Base-by-base conservation (phyloP, 2,888 invertebrate species). In the Cryptus armator region DNA sequence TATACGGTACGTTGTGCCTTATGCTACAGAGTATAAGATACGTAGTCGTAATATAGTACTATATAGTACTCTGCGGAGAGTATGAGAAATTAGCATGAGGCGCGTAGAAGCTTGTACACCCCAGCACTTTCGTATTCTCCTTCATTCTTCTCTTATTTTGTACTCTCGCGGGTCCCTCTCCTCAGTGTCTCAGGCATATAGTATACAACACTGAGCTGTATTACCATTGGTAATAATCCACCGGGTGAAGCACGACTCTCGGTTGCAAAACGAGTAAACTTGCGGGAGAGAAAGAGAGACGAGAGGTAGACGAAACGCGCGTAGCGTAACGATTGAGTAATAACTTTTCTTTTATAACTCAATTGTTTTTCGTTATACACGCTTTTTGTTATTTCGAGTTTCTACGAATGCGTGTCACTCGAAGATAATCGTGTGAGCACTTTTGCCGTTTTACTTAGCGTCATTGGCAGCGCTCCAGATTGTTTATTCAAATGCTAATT, bases 101-200 rank as follows among this genome's bases (percentile, higher is more conserved):
- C 82, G 82, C 84, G 82, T 83, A 86, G 64, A 85, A 81, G 82
- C 84, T 87, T 67, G 84, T 80, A 84, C 75, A 83, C 83, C 80
- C 70, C 56, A 79, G 68, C 79, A 86, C 85, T 76, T 80, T 66
- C 86, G 88, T 84, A 89, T 88, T 89, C 85, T 72, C 84, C 44
- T 19, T 87, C 87, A 89, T 88, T 88, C 80, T 68, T 83, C 68
- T 78, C 67, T 62, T 46, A 56, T 72, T 46, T 46, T 71, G 44
- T 72, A 43, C 43, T 56, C 53, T 67, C 48, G 10, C 46, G 43
- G 44, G 7, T 71, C 29, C 51, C 44, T 59, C 43, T 51, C 48
- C 19, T 37, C 37, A 9, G 37, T 37, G 37, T 37, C 37, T 37
- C 37, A 37, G 37, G 37, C 37, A 37, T 37, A 37, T 37, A 37